Percentiles rank a stretch among this genome's conserved stretches.
phyloP scores from a whole-genome alignment of 2,113 vertebrate genomes.

The Regulus satrapa region DNA sequence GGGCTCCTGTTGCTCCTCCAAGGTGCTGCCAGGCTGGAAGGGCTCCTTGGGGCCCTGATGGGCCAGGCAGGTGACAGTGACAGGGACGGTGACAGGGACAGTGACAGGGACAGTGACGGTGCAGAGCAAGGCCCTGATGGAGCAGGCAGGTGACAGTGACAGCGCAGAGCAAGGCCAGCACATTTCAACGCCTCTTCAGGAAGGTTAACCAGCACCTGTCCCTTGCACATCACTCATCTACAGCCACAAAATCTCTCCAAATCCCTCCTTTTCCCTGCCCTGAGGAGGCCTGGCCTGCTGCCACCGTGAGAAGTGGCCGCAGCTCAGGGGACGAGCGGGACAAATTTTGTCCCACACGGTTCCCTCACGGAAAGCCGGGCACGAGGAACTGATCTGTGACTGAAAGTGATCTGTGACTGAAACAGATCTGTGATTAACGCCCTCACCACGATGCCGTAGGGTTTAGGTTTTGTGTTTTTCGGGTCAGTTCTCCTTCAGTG shows the following conservation, averaged over 20 bases:
- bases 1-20: not conserved
- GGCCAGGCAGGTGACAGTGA: not conserved
- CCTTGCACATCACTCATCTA: not conserved
- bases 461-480: not conserved
- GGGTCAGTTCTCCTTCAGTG: too few species aligned
- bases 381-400: not conserved
- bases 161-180: not conserved
- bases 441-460: not conserved
- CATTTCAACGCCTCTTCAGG: not conserved
- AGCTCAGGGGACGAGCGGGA: not conserved
- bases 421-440: not conserved
- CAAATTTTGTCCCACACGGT: not conserved
- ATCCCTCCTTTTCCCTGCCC: not conserved
- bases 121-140: not conserved
- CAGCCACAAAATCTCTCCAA: not conserved
- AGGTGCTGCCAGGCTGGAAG: not conserved
- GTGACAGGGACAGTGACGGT: not conserved
- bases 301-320: not conserved
- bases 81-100: not conserved
- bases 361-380: not conserved
- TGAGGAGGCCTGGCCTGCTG: not conserved
- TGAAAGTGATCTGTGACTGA: not conserved
- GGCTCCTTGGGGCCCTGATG: not conserved
- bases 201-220: not conserved
- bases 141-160: not conserved